These are phyloP conservation scores for Rhabditoides inermis DNA, from an alignment of 2,888 invertebrate genomes.

Conservation along the genomic window DNA sequence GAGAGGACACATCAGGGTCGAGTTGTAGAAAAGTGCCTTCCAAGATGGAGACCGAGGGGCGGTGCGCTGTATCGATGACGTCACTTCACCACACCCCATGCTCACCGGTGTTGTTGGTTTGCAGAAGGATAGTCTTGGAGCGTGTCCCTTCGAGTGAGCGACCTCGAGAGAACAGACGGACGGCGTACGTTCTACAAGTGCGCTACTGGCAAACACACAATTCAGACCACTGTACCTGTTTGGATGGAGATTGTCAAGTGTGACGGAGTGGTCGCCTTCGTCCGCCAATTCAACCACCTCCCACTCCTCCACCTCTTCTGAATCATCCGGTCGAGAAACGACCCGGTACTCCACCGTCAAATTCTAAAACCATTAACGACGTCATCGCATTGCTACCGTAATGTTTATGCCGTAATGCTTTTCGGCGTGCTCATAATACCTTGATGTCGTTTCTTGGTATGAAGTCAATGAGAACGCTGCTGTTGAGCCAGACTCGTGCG, in stretches of 20 bases:
- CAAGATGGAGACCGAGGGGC: too few species aligned
- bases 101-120: slow-evolving; percentile 12
- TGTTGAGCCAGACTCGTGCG: slow-evolving; percentile 19
- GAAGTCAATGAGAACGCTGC: slow-evolving; percentile 21
- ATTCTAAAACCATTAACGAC: neutral
- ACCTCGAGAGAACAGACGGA: slow-evolving; percentile 18
- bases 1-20: too few species aligned
- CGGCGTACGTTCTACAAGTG: slow-evolving; percentile 13
- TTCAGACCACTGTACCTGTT: neutral
- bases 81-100: neutral
- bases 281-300: too few species aligned
- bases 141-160: slow-evolving; percentile 10
- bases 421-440: too few species aligned
- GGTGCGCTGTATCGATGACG: neutral
- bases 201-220: neutral
- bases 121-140: slow-evolving; percentile 13
- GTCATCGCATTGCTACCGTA: slow-evolving; percentile 15
- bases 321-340: too few species aligned
- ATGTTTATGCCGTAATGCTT: too few species aligned
- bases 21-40: neutral
- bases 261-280: too few species aligned
- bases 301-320: too few species aligned
- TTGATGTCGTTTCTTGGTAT: slow-evolving; percentile 18
- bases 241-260: too few species aligned
- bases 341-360: too few species aligned